A percentile compares a stretch with the other conserved stretches of the same genome.
Evolutionary conservation across 2,113 vertebrate species (phyloP).

Genomic region (Melanerpes formicivorus): DNA sequence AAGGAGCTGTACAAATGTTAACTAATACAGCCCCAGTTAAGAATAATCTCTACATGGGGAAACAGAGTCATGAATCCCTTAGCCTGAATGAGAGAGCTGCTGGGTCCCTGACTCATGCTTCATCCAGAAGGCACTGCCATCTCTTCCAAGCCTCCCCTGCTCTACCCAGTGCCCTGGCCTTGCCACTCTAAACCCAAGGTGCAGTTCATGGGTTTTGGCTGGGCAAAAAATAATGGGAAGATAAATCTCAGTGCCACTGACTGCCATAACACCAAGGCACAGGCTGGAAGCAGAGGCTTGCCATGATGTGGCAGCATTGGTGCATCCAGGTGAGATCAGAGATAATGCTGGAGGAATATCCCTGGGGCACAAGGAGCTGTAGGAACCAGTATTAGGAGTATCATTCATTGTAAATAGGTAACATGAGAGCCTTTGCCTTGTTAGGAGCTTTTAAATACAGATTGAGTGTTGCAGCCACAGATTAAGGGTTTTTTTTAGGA

Average conservation of each 20-base stretch:
- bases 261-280: rapidly evolving
- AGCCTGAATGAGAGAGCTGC: background rate
- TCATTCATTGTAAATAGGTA: background rate
- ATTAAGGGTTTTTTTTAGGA: background rate
- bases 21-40: slow-evolving; percentile 2
- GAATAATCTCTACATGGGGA: background rate
- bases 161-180: background rate
- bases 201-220: background rate
- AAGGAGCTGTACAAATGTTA: slow-evolving; percentile 44
- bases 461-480: background rate
- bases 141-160: background rate
- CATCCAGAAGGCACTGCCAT: background rate
- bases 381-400: background rate
- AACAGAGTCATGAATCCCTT: background rate
- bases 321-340: background rate
- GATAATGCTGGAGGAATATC: background rate
- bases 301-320: background rate
- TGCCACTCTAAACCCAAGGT: background rate
- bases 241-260: background rate
- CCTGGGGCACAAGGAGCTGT: background rate
- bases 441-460: background rate
- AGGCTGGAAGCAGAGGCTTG: background rate
- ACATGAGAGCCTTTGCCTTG: background rate
- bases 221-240: background rate
- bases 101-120: rapidly evolving